These are phyloP conservation scores for Jaculus jaculus DNA, from an alignment of 2,113 vertebrate genomes.

Conservation along the genomic window DNA sequence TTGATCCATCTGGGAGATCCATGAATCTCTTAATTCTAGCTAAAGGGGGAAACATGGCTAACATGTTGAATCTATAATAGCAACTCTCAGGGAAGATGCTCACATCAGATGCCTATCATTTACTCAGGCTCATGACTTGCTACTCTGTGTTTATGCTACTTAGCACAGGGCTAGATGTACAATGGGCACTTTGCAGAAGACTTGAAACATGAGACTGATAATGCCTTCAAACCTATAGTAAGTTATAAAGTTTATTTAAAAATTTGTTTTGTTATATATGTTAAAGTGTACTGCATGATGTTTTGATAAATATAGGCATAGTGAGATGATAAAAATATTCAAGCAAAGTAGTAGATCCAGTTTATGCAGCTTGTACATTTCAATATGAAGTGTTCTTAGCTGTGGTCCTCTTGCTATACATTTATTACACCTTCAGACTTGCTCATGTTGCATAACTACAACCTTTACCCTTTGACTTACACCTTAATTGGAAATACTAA, in stretches of 20 bases:
- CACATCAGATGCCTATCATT: not conserved
- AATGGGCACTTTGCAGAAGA: slow-evolving; percentile 18
- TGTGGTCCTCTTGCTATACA: not conserved
- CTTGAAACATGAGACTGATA: not conserved
- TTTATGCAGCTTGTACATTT: not conserved
- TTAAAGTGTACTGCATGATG: not conserved
- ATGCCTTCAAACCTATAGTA: not conserved
- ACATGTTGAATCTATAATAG: not conserved
- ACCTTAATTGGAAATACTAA: not conserved
- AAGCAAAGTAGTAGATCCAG: not conserved
- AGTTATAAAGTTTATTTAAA: not conserved
- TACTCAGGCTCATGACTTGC: not conserved
- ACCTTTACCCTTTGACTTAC: not conserved
- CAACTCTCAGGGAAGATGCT: not conserved
- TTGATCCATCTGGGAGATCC: not conserved
- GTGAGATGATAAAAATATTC: not conserved
- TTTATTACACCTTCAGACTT: not conserved
- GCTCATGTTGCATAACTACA: not conserved
- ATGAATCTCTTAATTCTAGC: not conserved
- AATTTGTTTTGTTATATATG: not conserved
- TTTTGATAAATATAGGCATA: not conserved
- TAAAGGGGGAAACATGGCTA: not conserved
- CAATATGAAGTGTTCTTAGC: not conserved
- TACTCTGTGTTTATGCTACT: not conserved
- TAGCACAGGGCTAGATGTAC: not conserved